Base-by-base conservation (phyloP, 2,113 vertebrate species). In the Aspiorhynchus laticeps region DNA sequence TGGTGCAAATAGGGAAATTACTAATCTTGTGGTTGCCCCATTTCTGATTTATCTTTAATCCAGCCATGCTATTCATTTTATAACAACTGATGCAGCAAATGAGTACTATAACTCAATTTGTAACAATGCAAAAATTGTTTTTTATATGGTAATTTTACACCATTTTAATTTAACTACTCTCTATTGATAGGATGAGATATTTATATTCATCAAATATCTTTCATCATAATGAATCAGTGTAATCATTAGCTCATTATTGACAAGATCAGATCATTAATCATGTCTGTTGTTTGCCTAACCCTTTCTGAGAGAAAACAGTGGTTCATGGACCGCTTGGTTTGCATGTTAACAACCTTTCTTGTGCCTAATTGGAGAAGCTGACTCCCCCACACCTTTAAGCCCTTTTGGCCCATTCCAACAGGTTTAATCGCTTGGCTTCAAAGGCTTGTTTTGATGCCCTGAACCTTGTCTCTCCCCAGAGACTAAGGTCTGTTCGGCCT, bases 381-480 rank as follows among this genome's bases (percentile, higher is more conserved):
- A 76, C 75, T 65, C 65, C 43, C 33, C 31, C n/a, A 56, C 74
- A 41, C 69, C 91, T 89, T 84, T 80, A 87, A 92, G 85, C 85
- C 87, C 90, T 51, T 87, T 93, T 91, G 91, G 91, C 90, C 88
- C 86, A 86, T 86, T 90, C 92, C 63, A 88, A 92, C 91, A 93
- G 90, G 92, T 93, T 93, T 94, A 93, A 93, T 93, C 91, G 86
- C 38, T 79, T 7, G 0, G 89, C 93, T 95, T 94, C 93, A 95
- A 95, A 94, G 93, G 28, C 0, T 51, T 59, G 87, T 90, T 90
- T 88, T 87, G 90, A 92, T 93, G n/a, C 63, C 90, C 69, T 24
- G 78, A 59, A 88, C 77, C 86, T 87, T 87, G 75, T 53, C 75
- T 88, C 76, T 92, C 92, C 88, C 90, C 36, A 0, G 90, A 90